Conservation (phyloP, 2,888 invertebrate species). For the Stenodera caucasica region DNA sequence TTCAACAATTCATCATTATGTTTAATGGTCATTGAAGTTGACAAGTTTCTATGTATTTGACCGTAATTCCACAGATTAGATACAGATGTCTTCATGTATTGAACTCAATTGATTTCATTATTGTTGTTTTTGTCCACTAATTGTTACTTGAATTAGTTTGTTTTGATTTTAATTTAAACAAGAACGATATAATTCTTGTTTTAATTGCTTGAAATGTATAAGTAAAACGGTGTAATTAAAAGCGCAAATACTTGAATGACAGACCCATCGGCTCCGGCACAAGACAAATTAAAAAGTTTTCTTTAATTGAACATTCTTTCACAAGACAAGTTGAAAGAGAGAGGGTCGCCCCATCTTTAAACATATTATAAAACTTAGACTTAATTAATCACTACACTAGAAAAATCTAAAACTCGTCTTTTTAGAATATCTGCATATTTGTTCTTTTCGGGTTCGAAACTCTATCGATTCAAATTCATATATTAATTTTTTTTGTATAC, state of each 20-base stretch:
- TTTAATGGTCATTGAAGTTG: conserved; percentile 6
- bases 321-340: conserved; percentile 34
- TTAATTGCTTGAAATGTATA: conserved; percentile 22
- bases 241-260: conserved; percentile 39
- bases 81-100: conserved; percentile 6
- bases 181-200: conserved; percentile 1
- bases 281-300: conserved; percentile 47
- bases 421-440: neutral
- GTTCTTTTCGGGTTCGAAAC: neutral
- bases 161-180: neutral
- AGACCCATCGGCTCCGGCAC: conserved; percentile 26
- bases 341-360: conserved; percentile 31
- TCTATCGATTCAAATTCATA: no score
- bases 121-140: no score
- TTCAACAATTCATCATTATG: conserved; percentile 23
- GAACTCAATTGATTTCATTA: no score
- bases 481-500: no score
- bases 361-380: conserved; percentile 37
- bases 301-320: conserved; percentile 46
- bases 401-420: no score
- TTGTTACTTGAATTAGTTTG: no score
- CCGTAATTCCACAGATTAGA: neutral
- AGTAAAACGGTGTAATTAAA: conserved; percentile 42
- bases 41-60: neutral
- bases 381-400: conserved; percentile 41